Conservation (phyloP, 2,113 vertebrate genomes). For the Thermophis baileyi region DNA sequence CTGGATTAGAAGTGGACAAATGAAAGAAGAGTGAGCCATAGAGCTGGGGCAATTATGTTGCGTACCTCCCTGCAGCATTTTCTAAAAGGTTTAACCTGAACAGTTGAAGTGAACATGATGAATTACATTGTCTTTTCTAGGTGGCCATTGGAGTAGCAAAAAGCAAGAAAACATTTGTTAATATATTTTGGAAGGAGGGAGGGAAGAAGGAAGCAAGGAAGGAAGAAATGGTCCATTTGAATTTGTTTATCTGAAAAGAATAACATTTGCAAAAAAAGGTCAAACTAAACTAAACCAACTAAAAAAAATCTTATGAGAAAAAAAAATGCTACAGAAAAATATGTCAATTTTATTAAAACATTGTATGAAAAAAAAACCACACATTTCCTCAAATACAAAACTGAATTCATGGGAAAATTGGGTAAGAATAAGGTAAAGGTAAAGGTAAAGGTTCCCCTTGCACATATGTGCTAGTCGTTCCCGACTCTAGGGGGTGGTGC, state of each 20-base stretch:
- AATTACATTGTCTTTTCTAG: conserved; percentile 59
- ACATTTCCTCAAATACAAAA: not conserved
- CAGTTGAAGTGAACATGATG: conserved; percentile 62
- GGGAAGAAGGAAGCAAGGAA: not conserved
- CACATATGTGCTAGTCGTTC: too few species aligned
- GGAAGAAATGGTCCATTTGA: not conserved
- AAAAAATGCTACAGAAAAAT: not conserved
- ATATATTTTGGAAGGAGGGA: fast-evolving
- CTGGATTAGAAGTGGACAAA: conserved; percentile 43
- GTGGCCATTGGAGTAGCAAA: conserved; percentile 51
- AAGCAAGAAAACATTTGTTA: conserved; percentile 31
- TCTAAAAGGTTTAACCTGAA: conserved; percentile 55
- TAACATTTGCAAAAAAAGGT: not conserved
- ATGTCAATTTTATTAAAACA: not conserved
- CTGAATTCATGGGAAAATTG: not conserved
- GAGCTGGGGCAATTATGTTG: not conserved
- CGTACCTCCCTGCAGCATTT: conserved; percentile 35
- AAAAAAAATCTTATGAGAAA: not conserved
- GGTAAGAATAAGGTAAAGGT: not conserved
- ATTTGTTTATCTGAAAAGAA: not conserved
- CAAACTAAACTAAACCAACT: not conserved
- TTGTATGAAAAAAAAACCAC: not conserved
- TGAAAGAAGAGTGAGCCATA: conserved; percentile 2
- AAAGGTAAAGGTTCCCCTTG: too few species aligned
- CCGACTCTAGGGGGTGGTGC: too few species aligned